Base-by-base conservation (phyloP, 2,888 invertebrate species). In the Meteorus colon region DNA sequence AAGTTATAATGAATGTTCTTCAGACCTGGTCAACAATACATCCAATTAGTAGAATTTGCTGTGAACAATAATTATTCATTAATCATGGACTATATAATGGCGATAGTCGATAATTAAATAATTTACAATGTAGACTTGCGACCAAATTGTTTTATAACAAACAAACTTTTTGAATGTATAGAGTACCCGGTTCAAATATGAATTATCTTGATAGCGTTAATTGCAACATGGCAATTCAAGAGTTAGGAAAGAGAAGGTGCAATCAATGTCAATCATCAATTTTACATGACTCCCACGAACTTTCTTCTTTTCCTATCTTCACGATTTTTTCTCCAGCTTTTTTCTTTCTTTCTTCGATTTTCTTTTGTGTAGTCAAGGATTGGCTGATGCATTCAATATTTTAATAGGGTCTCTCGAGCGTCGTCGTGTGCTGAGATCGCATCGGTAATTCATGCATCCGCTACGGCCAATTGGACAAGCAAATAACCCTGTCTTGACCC, bases 311-410 rank as follows among this genome's bases (percentile, higher is more conserved):
- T 48, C 4, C 16, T n/a, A 2, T 12, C 12, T 41, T 12, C 41
- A 12, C 12, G 8, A 12, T 12, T 69, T 29, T 62, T 62, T 37
- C 19, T 8, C 48, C 48, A 24, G 24, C 24, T 34, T 48, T 12
- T 72, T 67, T 74, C 24, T 62, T 62, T 19, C n/a, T 67, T 34
- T n/a, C 45, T 27, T 4, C 16, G 27, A 4, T 34, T 1, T 24
- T 24, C 24, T 24, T 24, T 24, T 24, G 24, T 24, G 24, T 24
- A 45, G 24, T 37, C 24, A 8, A 78, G 76, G 75, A 77, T 70
- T 76, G 69, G 78, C 67, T 78, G 80, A 81, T 78, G 81, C 79
- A 76, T 81, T 82, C 82, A 82, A 80, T 84, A 82, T 82, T 79
- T 77, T 77, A 79, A 80, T 82, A 75, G 77, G 79, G 12, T 45